Conservation (phyloP, 2,113 vertebrate species). For the Crotophaga sulcirostris region DNA sequence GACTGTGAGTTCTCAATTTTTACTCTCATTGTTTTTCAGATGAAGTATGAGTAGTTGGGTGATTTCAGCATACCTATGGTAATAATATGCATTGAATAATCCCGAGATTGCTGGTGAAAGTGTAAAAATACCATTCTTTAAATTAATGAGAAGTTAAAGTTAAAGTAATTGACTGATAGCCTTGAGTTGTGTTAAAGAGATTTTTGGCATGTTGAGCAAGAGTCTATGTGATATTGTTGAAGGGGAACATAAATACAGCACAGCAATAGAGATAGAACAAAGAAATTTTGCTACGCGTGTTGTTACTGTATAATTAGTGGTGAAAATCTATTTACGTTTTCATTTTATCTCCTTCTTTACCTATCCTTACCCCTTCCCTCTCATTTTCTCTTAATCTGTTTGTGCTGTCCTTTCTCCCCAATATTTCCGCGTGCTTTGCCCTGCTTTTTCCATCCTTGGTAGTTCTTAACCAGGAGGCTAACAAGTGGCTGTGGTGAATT, state of each 20-base stretch:
- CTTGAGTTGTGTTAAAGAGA: neutral
- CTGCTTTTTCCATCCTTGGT: neutral
- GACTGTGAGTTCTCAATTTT: neutral
- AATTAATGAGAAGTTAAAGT: neutral
- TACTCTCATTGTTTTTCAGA: neutral
- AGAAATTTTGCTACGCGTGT: neutral
- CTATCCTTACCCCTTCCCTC: rapidly evolving
- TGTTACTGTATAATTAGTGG: neutral
- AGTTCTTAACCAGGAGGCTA: neutral
- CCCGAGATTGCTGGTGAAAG: neutral
- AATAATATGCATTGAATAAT: neutral
- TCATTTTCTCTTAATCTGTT: neutral
- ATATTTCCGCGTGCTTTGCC: neutral
- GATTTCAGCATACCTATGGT: neutral
- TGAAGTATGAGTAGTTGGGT: neutral
- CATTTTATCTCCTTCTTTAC: neutral
- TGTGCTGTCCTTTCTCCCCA: neutral
- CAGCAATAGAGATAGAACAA: neutral
- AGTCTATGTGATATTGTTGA: neutral
- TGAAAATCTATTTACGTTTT: neutral
- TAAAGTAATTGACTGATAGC: neutral
- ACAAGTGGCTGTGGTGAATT: neutral
- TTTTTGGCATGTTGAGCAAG: neutral
- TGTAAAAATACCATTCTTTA: neutral
- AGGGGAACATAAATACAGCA: neutral